These are phyloP conservation scores for Peromyscus eremicus DNA, from an alignment of 2,797 vertebrate genomes.

Conservation along the genomic window DNA sequence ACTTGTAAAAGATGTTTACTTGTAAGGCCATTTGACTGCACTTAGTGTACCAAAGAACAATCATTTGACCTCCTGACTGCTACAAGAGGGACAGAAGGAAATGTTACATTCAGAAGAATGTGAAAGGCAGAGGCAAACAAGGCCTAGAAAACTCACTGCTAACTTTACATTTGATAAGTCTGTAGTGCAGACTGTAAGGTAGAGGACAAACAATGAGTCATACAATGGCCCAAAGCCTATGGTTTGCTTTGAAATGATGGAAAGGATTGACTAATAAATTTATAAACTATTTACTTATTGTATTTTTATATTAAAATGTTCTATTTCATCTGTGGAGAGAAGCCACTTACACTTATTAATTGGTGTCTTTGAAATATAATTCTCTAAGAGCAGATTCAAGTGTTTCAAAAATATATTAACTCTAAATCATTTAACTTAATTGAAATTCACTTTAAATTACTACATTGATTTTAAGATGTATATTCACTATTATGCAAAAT, in stretches of 20 bases:
- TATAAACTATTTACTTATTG: not conserved
- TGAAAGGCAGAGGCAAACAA: fast-evolving
- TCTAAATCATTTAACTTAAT: not conserved
- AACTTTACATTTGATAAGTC: not conserved
- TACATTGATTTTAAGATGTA: not conserved
- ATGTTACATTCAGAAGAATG: not conserved
- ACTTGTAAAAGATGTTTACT: slow-evolving; percentile 73
- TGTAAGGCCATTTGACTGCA: slow-evolving; percentile 63
- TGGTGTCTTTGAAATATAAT: not conserved
- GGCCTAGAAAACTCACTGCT: not conserved
- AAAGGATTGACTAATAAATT: not conserved
- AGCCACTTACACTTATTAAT: not conserved
- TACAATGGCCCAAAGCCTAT: not conserved
- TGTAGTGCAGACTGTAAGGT: not conserved
- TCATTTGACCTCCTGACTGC: slow-evolving; percentile 61
- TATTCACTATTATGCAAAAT: not conserved
- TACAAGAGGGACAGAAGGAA: slow-evolving; percentile 45
- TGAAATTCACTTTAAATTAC: not conserved
- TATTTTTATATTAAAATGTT: not conserved
- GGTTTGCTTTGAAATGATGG: slow-evolving; percentile 13
- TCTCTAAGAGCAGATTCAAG: not conserved
- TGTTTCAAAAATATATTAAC: not conserved
- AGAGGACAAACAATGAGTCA: not conserved
- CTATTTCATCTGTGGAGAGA: not conserved
- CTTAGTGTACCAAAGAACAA: slow-evolving; percentile 40